These are phyloP conservation scores for Crocidura indochinensis DNA, from an alignment of 2,797 vertebrate genomes.

Conservation along the genomic window DNA sequence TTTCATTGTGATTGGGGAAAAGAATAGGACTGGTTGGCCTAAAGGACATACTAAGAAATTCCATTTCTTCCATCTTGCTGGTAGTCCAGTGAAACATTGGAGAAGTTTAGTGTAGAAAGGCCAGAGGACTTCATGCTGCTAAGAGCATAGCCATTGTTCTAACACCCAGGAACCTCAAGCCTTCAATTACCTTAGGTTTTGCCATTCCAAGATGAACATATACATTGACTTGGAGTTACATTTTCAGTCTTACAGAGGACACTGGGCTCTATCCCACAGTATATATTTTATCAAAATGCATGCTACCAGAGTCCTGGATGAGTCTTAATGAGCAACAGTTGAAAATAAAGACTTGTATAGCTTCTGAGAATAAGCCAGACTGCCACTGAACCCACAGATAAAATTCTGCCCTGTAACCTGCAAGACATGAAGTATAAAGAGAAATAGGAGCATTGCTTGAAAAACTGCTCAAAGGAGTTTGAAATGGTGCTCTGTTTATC, in stretches of 20 bases:
- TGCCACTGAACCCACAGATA: neutral
- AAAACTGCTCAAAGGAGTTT: neutral
- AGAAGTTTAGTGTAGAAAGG: neutral
- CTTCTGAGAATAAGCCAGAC: neutral
- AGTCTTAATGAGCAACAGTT: neutral
- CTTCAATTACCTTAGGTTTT: neutral
- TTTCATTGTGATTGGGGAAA: neutral
- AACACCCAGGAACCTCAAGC: neutral
- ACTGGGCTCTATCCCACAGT: neutral
- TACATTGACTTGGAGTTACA: slow-evolving; percentile 44
- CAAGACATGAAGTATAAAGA: neutral
- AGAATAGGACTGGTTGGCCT: neutral
- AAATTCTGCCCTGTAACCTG: neutral
- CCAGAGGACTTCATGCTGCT: neutral
- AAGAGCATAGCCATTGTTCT: neutral
- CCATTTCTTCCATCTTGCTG: neutral
- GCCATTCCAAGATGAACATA: neutral
- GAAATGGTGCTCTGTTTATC: neutral
- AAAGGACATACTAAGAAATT: neutral
- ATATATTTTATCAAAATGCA: neutral
- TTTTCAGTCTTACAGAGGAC: neutral
- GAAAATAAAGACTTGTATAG: neutral
- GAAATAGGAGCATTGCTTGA: neutral
- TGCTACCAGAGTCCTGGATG: neutral
- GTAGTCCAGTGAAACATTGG: neutral